These are phyloP conservation scores for Zoanthus sansibaricus DNA, from an alignment of 92 coral and sea anemone species.

Conservation along the genomic window DNA sequence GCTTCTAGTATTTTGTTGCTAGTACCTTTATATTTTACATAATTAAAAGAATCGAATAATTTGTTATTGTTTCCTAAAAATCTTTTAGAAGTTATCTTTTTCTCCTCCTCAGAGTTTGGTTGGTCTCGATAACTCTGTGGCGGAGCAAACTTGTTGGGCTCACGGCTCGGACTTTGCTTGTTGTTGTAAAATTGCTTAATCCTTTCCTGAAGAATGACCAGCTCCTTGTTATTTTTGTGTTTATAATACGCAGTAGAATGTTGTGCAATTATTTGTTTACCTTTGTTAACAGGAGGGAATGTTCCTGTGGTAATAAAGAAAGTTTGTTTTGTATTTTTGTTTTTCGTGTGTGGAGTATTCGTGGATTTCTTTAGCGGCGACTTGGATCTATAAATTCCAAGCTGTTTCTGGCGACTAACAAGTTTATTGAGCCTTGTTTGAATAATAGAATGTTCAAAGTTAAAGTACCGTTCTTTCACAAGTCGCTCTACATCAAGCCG, in stretches of 20 bases:
- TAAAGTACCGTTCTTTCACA: conserved; percentile 76
- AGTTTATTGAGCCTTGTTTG: conserved; percentile 66
- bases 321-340: neutral
- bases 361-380: conserved; percentile 22
- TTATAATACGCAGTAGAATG: neutral
- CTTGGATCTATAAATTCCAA: conserved; percentile 75
- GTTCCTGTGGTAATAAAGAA: conserved; percentile 15
- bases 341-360: conserved; percentile 14
- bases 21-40: neutral
- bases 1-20: neutral
- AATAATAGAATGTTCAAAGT: conserved; percentile 80
- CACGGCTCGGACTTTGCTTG: neutral
- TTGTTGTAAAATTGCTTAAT: conserved; percentile 6
- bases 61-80: neutral
- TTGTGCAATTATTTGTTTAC: neutral
- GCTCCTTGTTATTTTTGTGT: neutral
- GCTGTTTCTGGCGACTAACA: conserved; percentile 75
- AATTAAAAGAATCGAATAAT: too few species aligned
- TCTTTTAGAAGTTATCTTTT: neutral
- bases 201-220: conserved; percentile 14
- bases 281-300: neutral
- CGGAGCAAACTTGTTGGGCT: neutral
- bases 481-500: conserved; percentile 80
- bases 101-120: neutral
- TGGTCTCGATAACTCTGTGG: neutral